Percentiles rank a stretch among this genome's conserved stretches.
phyloP scores from a whole-genome alignment of 2,888 invertebrate genomes.

The Ferdinandea cuprea region DNA sequence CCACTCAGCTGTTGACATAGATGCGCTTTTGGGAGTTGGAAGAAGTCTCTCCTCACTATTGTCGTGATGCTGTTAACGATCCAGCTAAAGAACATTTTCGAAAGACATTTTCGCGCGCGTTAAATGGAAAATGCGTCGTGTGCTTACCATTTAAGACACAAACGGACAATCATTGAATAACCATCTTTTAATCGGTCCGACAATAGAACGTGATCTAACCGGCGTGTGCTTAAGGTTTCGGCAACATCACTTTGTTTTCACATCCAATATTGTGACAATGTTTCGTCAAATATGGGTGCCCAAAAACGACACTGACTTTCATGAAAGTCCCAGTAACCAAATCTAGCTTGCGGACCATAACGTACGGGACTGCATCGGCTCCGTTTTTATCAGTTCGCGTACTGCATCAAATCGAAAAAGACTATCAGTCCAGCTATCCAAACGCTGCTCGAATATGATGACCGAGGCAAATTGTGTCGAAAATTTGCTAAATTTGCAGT shows the following conservation, averaged over 20 bases:
- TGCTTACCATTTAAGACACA: conserved; percentile 43
- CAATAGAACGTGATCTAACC: conserved; percentile 60
- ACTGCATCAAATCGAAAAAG: not conserved
- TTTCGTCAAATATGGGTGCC: too few species aligned
- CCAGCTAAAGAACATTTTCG: conserved; percentile 42
- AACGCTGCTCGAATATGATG: conserved; percentile 22
- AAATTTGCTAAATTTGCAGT: not conserved
- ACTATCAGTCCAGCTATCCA: conserved; percentile 37
- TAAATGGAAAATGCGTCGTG: conserved; percentile 53
- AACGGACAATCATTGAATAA: conserved; percentile 45
- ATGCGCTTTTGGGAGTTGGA: conserved; percentile 12
- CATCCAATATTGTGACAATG: conserved; percentile 39
- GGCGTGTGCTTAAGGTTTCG: conserved; percentile 69
- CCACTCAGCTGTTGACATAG: not conserved
- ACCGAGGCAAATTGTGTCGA: conserved; percentile 29
- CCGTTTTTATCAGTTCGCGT: too few species aligned
- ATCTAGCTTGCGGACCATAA: conserved; percentile 33
- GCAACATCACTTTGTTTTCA: conserved; percentile 40
- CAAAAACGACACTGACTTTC: conserved; percentile 12
- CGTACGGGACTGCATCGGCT: conserved; percentile 47
- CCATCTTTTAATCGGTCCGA: conserved; percentile 45
- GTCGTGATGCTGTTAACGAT: conserved; percentile 31
- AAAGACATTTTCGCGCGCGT: too few species aligned
- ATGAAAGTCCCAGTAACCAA: conserved; percentile 11
- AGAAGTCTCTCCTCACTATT: too few species aligned